A percentile compares a stretch with the other conserved stretches of the same genome.
These are phyloP conservation scores for Drosophila nr. fundita DNA, from an alignment of 2,888 invertebrate genomes.

Conservation along the genomic window DNA sequence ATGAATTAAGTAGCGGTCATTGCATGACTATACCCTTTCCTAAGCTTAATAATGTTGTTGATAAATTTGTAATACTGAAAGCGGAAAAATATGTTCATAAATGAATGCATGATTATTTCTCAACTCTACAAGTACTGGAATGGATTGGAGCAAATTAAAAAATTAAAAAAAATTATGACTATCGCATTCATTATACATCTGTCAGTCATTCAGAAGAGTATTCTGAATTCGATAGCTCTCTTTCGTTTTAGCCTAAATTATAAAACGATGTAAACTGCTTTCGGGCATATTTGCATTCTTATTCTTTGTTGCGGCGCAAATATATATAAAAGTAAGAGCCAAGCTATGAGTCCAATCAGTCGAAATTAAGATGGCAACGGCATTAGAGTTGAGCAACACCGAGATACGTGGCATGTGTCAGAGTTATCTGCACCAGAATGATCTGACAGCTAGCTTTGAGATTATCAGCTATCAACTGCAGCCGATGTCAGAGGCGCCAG, in stretches of 20 bases:
- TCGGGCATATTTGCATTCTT: constrained; percentile 1
- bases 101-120: background rate
- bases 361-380: constrained; percentile 59
- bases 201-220: background rate
- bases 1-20: constrained; percentile 4
- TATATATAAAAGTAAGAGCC: constrained; percentile 44
- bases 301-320: background rate
- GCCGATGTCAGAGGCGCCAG: constrained; percentile 73
- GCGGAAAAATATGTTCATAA: background rate
- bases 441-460: constrained; percentile 47
- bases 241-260: constrained; percentile 4
- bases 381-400: constrained; percentile 54
- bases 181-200: background rate
- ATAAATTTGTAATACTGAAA: background rate
- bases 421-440: constrained; percentile 59
- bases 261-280: constrained; percentile 6
- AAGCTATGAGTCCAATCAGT: constrained; percentile 37
- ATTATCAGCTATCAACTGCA: constrained; percentile 72
- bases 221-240: background rate
- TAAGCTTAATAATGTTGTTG: background rate
- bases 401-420: constrained; percentile 72
- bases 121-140: background rate
- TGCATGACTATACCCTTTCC: constrained; percentile 6
- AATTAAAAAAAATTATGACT: background rate
- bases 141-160: background rate